phyloP scores from a whole-genome alignment of 2,797 vertebrate genomes.

The Helicolenus hilgendorfi region DNA sequence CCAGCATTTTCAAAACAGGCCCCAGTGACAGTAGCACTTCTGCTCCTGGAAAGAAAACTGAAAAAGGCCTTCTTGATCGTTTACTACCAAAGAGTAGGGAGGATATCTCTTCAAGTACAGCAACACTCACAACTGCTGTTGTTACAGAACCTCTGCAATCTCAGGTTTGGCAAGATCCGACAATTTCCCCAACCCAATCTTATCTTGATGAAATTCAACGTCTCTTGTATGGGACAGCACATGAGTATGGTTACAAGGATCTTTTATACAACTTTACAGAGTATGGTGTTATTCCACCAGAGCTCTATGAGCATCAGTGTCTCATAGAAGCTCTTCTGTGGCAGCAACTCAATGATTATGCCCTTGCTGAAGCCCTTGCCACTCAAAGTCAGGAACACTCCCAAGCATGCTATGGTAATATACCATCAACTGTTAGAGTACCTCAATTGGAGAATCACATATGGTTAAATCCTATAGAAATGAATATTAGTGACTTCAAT shows the following conservation, averaged over 20 bases:
- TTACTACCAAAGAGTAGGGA: constrained; percentile 84
- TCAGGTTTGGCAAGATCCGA: constrained; percentile 67
- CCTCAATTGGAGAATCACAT: constrained; percentile 56
- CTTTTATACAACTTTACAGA: constrained; percentile 89
- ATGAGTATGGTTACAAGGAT: constrained; percentile 90
- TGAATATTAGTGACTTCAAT: constrained; percentile 83
- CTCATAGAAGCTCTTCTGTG: constrained; percentile 90
- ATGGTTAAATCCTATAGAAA: constrained; percentile 79
- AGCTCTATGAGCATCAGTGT: constrained; percentile 90
- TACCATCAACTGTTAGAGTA: constrained; percentile 31
- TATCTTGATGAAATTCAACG: constrained; percentile 89
- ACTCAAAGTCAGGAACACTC: constrained; percentile 67
- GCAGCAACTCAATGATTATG: constrained; percentile 92
- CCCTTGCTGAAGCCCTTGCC: constrained; percentile 83
- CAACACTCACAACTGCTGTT: constrained; percentile 41
- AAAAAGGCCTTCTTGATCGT: constrained; percentile 82
- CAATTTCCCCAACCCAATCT: constrained; percentile 75
- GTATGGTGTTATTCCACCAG: constrained; percentile 87
- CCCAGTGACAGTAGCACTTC: constrained; percentile 47
- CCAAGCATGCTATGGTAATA: constrained; percentile 47
- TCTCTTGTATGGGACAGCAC: constrained; percentile 88
- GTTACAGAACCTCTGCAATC: constrained; percentile 39
- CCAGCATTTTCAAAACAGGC: constrained; percentile 80
- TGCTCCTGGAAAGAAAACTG: constrained; percentile 68
- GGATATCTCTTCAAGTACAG: constrained; percentile 38